These are phyloP conservation scores for Phaenicophaeus curvirostris DNA, from an alignment of 2,797 vertebrate species.

Conservation along the genomic window DNA sequence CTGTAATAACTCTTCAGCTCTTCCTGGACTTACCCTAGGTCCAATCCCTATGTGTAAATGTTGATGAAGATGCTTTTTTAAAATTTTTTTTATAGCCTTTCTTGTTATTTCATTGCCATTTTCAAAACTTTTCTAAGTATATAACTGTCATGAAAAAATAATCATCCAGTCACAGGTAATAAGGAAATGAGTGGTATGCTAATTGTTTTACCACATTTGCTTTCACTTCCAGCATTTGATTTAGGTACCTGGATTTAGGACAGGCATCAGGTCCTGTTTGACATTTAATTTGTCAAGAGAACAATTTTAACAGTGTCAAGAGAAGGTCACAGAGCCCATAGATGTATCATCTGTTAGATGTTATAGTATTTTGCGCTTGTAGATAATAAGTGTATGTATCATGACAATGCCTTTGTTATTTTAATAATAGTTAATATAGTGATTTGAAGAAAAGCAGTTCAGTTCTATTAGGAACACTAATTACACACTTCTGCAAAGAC, in stretches of 20 bases:
- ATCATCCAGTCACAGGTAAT: neutral
- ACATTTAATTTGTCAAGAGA: neutral
- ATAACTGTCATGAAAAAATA: neutral
- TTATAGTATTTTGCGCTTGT: conserved; percentile 8
- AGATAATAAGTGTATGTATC: neutral
- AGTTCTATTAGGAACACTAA: conserved; percentile 60
- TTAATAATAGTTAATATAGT: conserved; percentile 41
- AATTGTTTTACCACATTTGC: neutral
- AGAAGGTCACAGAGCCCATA: neutral
- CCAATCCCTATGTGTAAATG: neutral
- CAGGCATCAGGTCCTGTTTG: neutral
- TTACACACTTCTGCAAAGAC: conserved; percentile 53
- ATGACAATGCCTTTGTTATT: conserved; percentile 41
- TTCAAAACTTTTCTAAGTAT: neutral
- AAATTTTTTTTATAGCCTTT: neutral
- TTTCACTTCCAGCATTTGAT: neutral
- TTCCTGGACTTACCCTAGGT: neutral
- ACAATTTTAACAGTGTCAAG: neutral
- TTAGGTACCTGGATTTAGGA: neutral
- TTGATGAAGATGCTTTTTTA: neutral
- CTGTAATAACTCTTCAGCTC: neutral
- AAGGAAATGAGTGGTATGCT: neutral
- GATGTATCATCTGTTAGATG: neutral
- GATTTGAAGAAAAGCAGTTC: conserved; percentile 59
- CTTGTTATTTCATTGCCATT: neutral